Evolutionary conservation across 2,113 vertebrate genomes (phyloP), one percentile per base, ranked within the genome.

Genomic region (Leptobrachium leishanense): DNA sequence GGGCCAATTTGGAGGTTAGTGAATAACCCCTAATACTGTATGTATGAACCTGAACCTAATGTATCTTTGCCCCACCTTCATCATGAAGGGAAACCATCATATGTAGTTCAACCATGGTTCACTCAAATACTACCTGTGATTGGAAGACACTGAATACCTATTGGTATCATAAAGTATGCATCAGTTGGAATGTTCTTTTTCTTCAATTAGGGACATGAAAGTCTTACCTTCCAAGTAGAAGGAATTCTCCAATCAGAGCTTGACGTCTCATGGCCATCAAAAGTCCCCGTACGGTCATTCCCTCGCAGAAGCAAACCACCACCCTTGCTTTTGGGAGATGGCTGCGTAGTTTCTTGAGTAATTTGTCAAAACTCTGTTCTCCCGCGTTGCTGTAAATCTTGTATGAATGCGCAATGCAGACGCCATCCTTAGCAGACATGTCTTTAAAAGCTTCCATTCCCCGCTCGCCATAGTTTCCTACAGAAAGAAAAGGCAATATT

Each of bases 371-470:
- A 85, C 94, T 99, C 86, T 96, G 95, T 54, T 98, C 94, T 0
- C 96, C 98, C 0, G 98, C 98, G 0, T 99, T 99, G 90, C 97
- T 99, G 90, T 98, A 99, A 89, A 99, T 99, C 92, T 99, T 99
- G 87, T 98, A 98, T 13, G 98, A 98, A 84, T 99, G 97, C 1
- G 98, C 97, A 31, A 99, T 99, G 83, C 98, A 99, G 86, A 99
- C 97, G 3, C 97, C 97, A 87, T 99, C 98, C 83, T 98, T 98
- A 71, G 93, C 96, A 0, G 97, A 95, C 95, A 97, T 98, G 7
- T 99, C 98, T 84, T 98, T 98, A 89, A 99, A 99, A 0, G 97
- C 98, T 86, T 96, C 97, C 97, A 99, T 99, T n/a, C 98, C 98
- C 76, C 98, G 98, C 90, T 99, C 97, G 13, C 98, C 98, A 13